Percentiles rank a stretch among this genome's conserved stretches.
These are phyloP conservation scores for Drosophila baimaii DNA, from an alignment of 1,140 invertebrate genomes.

Conservation along the genomic window DNA sequence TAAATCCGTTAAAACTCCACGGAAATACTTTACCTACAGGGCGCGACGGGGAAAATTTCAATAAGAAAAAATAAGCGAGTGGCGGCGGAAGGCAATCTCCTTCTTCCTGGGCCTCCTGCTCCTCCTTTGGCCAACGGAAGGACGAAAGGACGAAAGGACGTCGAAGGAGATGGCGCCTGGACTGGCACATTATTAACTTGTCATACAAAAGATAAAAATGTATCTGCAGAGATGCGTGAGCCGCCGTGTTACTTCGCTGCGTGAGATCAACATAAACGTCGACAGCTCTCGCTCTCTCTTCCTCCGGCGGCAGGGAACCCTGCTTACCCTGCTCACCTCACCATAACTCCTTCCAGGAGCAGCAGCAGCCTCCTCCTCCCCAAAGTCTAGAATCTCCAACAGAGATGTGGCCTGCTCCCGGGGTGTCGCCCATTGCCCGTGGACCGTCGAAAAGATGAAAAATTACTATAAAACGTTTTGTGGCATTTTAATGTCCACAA, in stretches of 20 bases:
- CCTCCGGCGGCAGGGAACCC: slow-evolving; percentile 21
- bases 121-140: slow-evolving; percentile 9
- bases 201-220: slow-evolving; percentile 83
- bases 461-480: slow-evolving; percentile 84
- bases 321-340: too few relatives aligned
- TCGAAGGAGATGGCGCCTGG: slow-evolving; percentile 56
- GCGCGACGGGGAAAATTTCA: slow-evolving; percentile 57
- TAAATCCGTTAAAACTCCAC: slow-evolving; percentile 73
- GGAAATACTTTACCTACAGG: slow-evolving; percentile 55
- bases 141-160: slow-evolving; percentile 15
- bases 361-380: not conserved
- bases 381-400: slow-evolving; percentile 9
- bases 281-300: too few relatives aligned
- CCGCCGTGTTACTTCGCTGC: slow-evolving; percentile 63
- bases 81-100: too few relatives aligned
- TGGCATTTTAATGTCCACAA: slow-evolving; percentile 82
- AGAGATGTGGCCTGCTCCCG: slow-evolving; percentile 26
- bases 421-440: not conserved
- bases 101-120: too few relatives aligned
- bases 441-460: slow-evolving; percentile 76
- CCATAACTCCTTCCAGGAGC: slow-evolving; percentile 3
- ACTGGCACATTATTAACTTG: slow-evolving; percentile 82
- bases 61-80: slow-evolving; percentile 55
- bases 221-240: slow-evolving; percentile 72
- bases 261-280: slow-evolving; percentile 72